A percentile compares a stretch with the other conserved stretches of the same genome.
phyloP scores from a whole-genome alignment of 2,113 vertebrate species.

The Panurus biarmicus region DNA sequence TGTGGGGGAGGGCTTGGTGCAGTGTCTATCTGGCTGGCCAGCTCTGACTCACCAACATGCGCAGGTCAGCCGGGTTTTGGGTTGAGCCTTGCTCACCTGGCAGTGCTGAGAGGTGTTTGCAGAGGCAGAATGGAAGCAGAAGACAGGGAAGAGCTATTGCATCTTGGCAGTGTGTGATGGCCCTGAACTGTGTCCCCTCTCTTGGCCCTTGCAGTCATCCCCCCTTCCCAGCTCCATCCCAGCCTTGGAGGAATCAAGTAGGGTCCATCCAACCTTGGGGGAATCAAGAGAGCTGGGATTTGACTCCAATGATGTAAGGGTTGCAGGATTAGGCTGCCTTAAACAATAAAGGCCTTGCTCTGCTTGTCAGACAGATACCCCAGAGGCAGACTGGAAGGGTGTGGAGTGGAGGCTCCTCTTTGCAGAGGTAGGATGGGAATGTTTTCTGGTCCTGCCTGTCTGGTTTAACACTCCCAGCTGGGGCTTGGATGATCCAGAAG shows the following conservation, averaged over 20 bases:
- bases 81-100: accelerated
- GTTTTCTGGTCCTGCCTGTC: slow-evolving; percentile 11
- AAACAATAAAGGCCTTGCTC: background rate
- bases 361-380: background rate
- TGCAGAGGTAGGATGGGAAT: background rate
- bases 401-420: background rate
- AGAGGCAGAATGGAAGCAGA: background rate
- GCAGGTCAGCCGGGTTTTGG: background rate
- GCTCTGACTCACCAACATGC: background rate
- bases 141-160: background rate
- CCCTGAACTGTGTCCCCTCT: background rate
- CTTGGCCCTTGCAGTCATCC: background rate
- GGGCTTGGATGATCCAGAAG: background rate
- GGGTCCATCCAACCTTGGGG: background rate
- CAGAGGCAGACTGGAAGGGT: slow-evolving; percentile 24
- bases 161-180: background rate
- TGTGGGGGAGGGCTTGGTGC: background rate
- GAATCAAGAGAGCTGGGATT: background rate
- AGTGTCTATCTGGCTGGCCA: background rate
- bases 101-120: background rate
- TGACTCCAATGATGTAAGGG: background rate
- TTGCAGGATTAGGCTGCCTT: background rate
- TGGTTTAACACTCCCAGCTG: background rate
- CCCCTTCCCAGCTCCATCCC: background rate
- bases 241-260: background rate